Evolutionary conservation across 2,797 vertebrate species (phyloP).

Genomic region (Sphenopsis melanotis): DNA sequence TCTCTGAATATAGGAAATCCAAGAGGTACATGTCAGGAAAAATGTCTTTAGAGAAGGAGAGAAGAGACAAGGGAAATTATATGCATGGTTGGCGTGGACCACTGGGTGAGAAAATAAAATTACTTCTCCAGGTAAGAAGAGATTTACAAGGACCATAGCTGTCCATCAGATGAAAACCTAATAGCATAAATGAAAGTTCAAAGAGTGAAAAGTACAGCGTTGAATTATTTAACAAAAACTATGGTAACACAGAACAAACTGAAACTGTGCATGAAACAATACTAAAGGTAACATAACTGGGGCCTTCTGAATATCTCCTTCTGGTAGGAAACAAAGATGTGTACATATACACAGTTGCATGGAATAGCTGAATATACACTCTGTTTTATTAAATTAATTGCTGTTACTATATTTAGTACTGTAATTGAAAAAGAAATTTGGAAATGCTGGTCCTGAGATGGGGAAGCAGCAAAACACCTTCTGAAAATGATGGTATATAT

Average conservation of each 20-base stretch:
- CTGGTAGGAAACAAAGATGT: background rate
- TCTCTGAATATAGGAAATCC: conserved; percentile 9
- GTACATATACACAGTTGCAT: background rate
- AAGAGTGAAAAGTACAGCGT: background rate
- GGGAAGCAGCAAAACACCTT: background rate
- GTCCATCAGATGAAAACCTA: conserved; percentile 6
- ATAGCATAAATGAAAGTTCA: conserved; percentile 9
- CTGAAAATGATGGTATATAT: background rate
- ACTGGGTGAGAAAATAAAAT: conserved; percentile 25
- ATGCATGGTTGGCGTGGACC: background rate
- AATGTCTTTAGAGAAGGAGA: background rate
- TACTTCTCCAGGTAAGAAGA: conserved; percentile 22
- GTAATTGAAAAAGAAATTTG: background rate
- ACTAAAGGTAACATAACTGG: background rate
- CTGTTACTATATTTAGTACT: background rate
- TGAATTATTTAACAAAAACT: conserved; percentile 51
- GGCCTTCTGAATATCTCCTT: background rate
- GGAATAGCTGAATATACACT: background rate
- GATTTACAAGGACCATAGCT: conserved; percentile 6
- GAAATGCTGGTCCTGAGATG: background rate
- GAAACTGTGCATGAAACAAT: background rate
- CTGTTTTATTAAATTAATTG: conserved; percentile 8
- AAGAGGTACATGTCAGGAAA: background rate
- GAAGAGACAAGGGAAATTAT: background rate
- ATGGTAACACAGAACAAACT: background rate